phyloP scores from a whole-genome alignment of 2,113 vertebrate species.

The Morone chrysops region DNA sequence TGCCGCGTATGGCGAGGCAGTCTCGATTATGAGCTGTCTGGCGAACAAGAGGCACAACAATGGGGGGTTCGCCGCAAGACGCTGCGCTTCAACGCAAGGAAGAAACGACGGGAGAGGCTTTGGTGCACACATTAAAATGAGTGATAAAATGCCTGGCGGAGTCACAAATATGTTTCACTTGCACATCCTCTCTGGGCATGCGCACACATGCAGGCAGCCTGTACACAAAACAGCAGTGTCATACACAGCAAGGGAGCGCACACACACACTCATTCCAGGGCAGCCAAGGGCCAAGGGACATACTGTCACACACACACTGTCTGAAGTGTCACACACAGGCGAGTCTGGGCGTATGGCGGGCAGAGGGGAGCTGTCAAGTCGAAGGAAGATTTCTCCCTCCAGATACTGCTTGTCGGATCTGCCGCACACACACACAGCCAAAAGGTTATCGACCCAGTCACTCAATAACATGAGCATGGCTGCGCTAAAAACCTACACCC shows the following conservation, averaged over 20 bases:
- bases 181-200: neutral
- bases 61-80: constrained; percentile 41
- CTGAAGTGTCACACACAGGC: constrained; percentile 69
- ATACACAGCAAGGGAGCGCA: neutral
- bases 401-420: constrained; percentile 62
- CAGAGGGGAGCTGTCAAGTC: constrained; percentile 72
- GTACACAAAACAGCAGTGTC: neutral
- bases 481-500: neutral
- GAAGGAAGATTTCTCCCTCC: constrained; percentile 57
- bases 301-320: constrained; percentile 69
- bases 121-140: constrained; percentile 44
- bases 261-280: constrained; percentile 24
- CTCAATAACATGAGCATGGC: constrained; percentile 13
- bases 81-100: constrained; percentile 15
- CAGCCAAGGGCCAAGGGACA: constrained; percentile 58
- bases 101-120: constrained; percentile 14
- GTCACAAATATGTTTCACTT: constrained; percentile 13
- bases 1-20: constrained; percentile 33
- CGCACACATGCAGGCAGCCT: neutral
- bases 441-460: constrained; percentile 56
- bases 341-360: constrained; percentile 51
- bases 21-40: constrained; percentile 68
- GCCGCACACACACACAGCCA: constrained; percentile 21
- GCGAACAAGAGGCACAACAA: constrained; percentile 61
- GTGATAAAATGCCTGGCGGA: constrained; percentile 47